Evolutionary conservation across 1,140 invertebrate genomes (phyloP).

Genomic region (Matsumurasca onukii): DNA sequence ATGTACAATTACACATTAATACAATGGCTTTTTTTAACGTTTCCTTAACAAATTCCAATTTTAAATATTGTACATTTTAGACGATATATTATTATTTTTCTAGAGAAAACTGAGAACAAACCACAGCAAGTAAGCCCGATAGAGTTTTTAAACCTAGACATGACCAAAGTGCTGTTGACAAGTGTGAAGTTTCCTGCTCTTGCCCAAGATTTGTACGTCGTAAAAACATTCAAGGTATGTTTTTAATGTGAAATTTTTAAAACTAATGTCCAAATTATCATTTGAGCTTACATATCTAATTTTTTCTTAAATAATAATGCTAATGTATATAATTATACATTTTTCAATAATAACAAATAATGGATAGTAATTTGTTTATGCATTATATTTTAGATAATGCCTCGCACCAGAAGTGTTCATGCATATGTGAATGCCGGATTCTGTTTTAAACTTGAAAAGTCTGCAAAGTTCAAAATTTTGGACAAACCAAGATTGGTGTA

Average conservation of each 20-base stretch:
- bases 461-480: slow-evolving; percentile 38
- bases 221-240: slow-evolving; percentile 63
- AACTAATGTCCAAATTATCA: neutral
- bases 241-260: neutral
- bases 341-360: neutral
- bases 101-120: slow-evolving; percentile 10
- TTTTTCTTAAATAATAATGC: no score
- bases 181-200: slow-evolving; percentile 57
- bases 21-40: no score
- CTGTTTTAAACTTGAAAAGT: slow-evolving; percentile 59
- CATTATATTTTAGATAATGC: slow-evolving; percentile 77
- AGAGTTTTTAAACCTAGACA: slow-evolving; percentile 59
- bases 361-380: neutral
- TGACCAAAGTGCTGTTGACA: slow-evolving; percentile 62
- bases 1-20: no score
- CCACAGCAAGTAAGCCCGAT: slow-evolving; percentile 45
- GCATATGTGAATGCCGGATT: slow-evolving; percentile 73
- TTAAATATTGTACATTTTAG: no score
- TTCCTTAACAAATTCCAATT: no score
- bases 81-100: slow-evolving; percentile 22
- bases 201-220: slow-evolving; percentile 48
- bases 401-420: slow-evolving; percentile 77
- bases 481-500: slow-evolving; percentile 46
- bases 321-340: no score
- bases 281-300: no score